Conservation (phyloP, 2,113 vertebrate species). For the Rhynchomys soricoides region DNA sequence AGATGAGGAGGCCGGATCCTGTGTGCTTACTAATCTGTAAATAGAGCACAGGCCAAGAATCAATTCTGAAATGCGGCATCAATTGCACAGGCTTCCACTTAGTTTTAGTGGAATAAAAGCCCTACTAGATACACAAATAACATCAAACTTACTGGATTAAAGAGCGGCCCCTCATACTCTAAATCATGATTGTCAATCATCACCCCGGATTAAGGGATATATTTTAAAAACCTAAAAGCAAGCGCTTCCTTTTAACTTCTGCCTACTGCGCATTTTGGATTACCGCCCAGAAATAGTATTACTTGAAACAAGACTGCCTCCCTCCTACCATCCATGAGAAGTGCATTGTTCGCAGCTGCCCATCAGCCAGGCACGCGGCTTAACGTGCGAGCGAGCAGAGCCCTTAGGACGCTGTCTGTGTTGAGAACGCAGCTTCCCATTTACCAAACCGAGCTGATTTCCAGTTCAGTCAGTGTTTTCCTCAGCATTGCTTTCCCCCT, state of each 20-base stretch:
- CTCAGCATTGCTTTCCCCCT: slow-evolving; percentile 69
- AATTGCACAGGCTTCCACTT: slow-evolving; percentile 88
- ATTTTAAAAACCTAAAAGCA: slow-evolving; percentile 99
- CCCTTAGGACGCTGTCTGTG: slow-evolving; percentile 78
- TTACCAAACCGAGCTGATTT: slow-evolving; percentile 83
- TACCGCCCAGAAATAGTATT: slow-evolving; percentile 87
- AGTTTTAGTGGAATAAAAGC: slow-evolving; percentile 92
- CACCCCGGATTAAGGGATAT: slow-evolving; percentile 99
- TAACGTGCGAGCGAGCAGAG: slow-evolving; percentile 70
- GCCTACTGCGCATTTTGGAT: slow-evolving; percentile 91
- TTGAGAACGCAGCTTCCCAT: slow-evolving; percentile 76
- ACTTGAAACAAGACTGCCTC: slow-evolving; percentile 98
- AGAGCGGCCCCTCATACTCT: slow-evolving; percentile 98
- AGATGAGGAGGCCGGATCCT: slow-evolving; percentile 79
- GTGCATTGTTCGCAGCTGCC: slow-evolving; percentile 83
- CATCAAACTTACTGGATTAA: slow-evolving; percentile 99
- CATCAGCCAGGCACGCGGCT: slow-evolving; percentile 80
- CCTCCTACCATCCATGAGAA: slow-evolving; percentile 85
- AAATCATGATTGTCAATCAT: slow-evolving; percentile 99
- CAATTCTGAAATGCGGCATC: slow-evolving; percentile 88
- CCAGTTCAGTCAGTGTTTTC: slow-evolving; percentile 81
- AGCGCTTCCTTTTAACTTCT: slow-evolving; percentile 97
- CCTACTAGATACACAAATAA: slow-evolving; percentile 99
- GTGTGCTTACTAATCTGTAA: slow-evolving; percentile 89
- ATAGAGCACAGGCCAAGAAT: slow-evolving; percentile 87